phyloP scores from a whole-genome alignment of 2,113 vertebrate genomes.

The Plestiodon gilberti region DNA sequence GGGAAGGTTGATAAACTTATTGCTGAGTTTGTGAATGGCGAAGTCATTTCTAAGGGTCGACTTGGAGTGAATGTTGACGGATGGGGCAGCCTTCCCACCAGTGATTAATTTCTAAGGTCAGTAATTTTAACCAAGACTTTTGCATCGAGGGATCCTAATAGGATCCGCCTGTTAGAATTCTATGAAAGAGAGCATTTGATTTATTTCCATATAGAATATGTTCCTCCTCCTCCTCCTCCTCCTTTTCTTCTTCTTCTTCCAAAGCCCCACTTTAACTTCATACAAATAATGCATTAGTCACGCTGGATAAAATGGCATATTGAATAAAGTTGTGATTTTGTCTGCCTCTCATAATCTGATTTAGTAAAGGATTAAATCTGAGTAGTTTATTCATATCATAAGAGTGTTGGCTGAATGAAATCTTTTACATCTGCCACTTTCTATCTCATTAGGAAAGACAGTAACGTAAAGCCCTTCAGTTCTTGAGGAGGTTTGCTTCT shows the following conservation, averaged over 20 bases:
- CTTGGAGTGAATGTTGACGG: constrained; percentile 76
- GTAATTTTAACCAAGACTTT: constrained; percentile 83
- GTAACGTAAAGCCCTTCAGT: constrained; percentile 52
- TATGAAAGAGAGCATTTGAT: constrained; percentile 78
- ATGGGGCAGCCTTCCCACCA: constrained; percentile 72
- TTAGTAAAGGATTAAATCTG: constrained; percentile 77
- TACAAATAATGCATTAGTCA: constrained; percentile 84
- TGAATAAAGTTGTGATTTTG: constrained; percentile 79
- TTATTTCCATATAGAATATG: constrained; percentile 80
- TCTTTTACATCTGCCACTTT: constrained; percentile 65
- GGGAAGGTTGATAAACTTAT: constrained; percentile 69
- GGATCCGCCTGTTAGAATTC: constrained; percentile 81
- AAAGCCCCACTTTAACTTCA: constrained; percentile 77
- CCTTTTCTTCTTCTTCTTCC: constrained; percentile 51
- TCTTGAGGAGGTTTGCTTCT: no score
- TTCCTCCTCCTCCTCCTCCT: not conserved
- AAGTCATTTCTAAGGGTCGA: constrained; percentile 77
- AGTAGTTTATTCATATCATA: constrained; percentile 69
- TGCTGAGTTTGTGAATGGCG: constrained; percentile 71
- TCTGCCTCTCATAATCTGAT: constrained; percentile 77
- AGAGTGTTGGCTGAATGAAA: constrained; percentile 68
- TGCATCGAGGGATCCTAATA: constrained; percentile 76
- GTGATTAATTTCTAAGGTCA: constrained; percentile 83
- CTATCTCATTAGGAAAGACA: constrained; percentile 66
- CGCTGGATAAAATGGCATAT: constrained; percentile 75